Percentiles rank a stretch among this genome's conserved stretches.
Evolutionary conservation across 2,113 vertebrate genomes (phyloP).

Genomic region (Ceuthmochares aereus): DNA sequence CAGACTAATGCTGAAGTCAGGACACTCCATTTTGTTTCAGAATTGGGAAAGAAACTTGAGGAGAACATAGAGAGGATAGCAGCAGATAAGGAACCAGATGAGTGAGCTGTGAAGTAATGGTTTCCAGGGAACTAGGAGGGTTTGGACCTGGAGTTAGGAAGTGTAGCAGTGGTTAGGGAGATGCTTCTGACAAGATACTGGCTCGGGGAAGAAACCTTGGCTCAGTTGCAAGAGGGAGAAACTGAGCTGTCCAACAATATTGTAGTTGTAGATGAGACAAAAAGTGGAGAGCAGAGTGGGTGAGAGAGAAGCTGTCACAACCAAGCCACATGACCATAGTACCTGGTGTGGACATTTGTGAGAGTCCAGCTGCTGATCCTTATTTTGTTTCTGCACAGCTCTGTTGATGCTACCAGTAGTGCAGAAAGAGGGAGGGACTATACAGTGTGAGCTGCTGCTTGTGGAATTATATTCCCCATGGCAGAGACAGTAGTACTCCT

Average conservation of each 20-base stretch:
- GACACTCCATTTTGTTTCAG: neutral
- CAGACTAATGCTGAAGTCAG: neutral
- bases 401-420: neutral
- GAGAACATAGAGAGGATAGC: neutral
- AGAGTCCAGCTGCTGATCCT: neutral
- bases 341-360: neutral
- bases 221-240: neutral
- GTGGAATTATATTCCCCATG: fast-evolving
- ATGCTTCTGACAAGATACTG: neutral
- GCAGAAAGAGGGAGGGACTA: neutral
- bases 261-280: neutral
- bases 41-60: neutral
- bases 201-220: neutral
- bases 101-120: neutral
- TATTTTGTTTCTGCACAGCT: neutral
- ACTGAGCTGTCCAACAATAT: neutral
- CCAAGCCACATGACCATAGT: neutral
- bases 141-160: neutral
- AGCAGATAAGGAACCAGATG: neutral
- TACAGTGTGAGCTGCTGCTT: neutral
- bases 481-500: neutral
- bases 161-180: neutral
- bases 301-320: neutral
- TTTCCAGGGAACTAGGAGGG: neutral
- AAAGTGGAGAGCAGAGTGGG: neutral